Percentiles rank a stretch among this genome's conserved stretches.
These are phyloP conservation scores for Pocillopora grandis DNA, from an alignment of 92 coral and sea anemone genomes.

Conservation along the genomic window DNA sequence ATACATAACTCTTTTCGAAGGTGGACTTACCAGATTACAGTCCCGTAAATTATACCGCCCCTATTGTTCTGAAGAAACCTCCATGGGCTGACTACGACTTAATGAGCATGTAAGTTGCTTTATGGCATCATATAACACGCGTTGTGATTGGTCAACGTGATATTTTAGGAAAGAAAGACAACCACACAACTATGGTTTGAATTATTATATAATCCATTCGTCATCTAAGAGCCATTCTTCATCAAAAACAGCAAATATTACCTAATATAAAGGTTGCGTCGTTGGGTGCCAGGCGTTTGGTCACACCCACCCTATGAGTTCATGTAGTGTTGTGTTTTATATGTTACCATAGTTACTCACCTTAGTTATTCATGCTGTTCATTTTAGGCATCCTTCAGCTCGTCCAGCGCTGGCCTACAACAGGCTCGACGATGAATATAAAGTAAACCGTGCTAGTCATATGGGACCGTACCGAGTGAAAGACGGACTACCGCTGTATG, in stretches of 20 bases:
- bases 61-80: slow-evolving; percentile 77
- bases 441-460: slow-evolving; percentile 90
- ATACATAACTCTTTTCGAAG: slow-evolving; percentile 19
- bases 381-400: slow-evolving; percentile 51
- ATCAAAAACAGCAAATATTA: no score
- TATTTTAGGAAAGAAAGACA: background rate
- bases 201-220: no score
- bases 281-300: no score
- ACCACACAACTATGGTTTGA: background rate
- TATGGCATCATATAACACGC: background rate
- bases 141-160: background rate
- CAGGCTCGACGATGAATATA: slow-evolving; percentile 66
- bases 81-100: slow-evolving; percentile 95
- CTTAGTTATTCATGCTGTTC: background rate
- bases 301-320: no score
- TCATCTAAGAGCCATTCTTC: no score
- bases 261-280: no score
- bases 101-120: slow-evolving; percentile 75
- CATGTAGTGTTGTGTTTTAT: background rate
- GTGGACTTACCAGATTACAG: slow-evolving; percentile 80
- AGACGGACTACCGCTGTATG: slow-evolving; percentile 88
- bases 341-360: background rate
- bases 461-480: slow-evolving; percentile 76
- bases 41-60: slow-evolving; percentile 85
- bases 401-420: slow-evolving; percentile 85